A percentile compares a stretch with the other conserved stretches of the same genome.
Evolutionary conservation across 1,140 invertebrate genomes (phyloP).

Genomic region (Antheraea mylitta): DNA sequence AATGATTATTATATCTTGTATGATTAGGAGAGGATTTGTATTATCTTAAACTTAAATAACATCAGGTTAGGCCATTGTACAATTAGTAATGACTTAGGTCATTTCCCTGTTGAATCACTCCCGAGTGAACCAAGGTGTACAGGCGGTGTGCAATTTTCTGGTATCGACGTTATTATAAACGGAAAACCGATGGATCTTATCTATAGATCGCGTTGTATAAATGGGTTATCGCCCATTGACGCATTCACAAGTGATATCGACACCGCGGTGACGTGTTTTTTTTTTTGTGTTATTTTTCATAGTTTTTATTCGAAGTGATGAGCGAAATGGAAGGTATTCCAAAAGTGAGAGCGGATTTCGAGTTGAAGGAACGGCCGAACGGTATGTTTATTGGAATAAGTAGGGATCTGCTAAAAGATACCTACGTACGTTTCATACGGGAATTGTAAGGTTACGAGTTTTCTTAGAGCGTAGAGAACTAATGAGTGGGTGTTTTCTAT

Average conservation of each 20-base stretch:
- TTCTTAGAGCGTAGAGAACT: too few relatives aligned
- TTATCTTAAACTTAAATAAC: too few relatives aligned
- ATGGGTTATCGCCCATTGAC: constrained; percentile 53
- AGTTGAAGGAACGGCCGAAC: constrained; percentile 35
- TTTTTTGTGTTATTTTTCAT: constrained; percentile 6
- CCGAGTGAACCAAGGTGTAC: not conserved
- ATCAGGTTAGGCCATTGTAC: too few relatives aligned
- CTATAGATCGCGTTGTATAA: constrained; percentile 36
- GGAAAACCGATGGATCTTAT: constrained; percentile 28
- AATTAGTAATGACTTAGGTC: too few relatives aligned
- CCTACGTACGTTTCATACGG: not conserved
- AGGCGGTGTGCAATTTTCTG: not conserved
- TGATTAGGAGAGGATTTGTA: too few relatives aligned
- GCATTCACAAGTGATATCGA: constrained; percentile 40
- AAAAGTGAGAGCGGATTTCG: constrained; percentile 28
- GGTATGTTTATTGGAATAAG: constrained; percentile 18
- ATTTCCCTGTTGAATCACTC: too few relatives aligned
- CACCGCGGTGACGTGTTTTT: constrained; percentile 17
- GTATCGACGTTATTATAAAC: not conserved
- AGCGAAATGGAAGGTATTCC: constrained; percentile 25
- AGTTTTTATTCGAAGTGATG: not conserved
- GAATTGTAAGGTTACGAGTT: not conserved
- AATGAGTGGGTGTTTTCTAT: too few relatives aligned
- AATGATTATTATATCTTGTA: too few relatives aligned
- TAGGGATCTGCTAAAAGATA: not conserved